Percentiles rank a stretch among this genome's conserved stretches.
Conservation (phyloP, 2,888 invertebrate genomes). For the Silvanus unidentatus region DNA sequence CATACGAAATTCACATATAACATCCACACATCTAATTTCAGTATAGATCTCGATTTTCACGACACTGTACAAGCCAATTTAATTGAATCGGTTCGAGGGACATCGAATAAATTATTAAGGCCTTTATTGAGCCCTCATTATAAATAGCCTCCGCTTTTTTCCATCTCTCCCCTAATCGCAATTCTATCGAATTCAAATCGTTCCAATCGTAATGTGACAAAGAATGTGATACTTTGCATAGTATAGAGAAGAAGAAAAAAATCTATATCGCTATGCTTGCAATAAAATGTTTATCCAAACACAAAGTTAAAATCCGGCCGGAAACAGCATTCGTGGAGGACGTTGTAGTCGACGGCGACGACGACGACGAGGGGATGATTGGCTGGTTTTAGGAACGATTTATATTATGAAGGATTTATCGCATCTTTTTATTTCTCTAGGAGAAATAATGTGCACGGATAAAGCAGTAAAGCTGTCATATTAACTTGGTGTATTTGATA, state of each 20-base stretch:
- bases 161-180: no score
- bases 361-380: constrained; percentile 33
- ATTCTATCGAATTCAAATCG: constrained; percentile 15
- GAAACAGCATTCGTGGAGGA: neutral
- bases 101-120: constrained; percentile 36
- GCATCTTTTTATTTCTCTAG: constrained; percentile 33
- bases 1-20: constrained; percentile 35
- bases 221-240: neutral
- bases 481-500: constrained; percentile 34
- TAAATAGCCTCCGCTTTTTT: constrained; percentile 20
- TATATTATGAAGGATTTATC: constrained; percentile 40
- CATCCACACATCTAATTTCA: constrained; percentile 41
- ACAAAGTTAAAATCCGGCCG: constrained; percentile 27
- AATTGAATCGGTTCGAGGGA: constrained; percentile 38
- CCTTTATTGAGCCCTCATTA: constrained; percentile 27
- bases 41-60: constrained; percentile 36
- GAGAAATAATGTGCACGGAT: constrained; percentile 31
- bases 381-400: constrained; percentile 34
- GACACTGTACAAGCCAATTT: constrained; percentile 40
- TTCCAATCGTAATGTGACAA: neutral
- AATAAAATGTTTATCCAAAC: constrained; percentile 30
- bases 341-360: constrained; percentile 16
- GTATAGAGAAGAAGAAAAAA: constrained; percentile 1
- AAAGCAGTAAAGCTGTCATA: constrained; percentile 35
- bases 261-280: constrained; percentile 3